These are phyloP conservation scores for Drosophila stalkeri DNA, from an alignment of 2,888 invertebrate species.

Conservation along the genomic window DNA sequence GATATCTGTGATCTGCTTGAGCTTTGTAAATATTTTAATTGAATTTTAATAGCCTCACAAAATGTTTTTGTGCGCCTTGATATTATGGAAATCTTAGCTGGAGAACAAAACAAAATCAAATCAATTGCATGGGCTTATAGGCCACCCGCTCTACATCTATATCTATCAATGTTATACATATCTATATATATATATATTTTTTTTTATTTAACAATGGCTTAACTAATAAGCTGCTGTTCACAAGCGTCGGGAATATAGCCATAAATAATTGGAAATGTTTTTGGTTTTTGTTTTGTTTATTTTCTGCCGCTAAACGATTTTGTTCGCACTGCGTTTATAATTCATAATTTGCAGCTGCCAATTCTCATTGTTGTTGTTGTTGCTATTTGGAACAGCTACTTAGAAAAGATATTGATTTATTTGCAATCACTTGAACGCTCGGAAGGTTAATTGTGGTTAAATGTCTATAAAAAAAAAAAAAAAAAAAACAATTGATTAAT, in stretches of 20 bases:
- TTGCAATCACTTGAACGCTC: conserved; percentile 67
- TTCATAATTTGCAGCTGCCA: conserved; percentile 55
- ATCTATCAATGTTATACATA: conserved; percentile 8
- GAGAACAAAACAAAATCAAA: conserved; percentile 25
- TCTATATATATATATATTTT: neutral
- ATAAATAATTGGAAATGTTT: conserved; percentile 68
- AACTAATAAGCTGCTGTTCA: conserved; percentile 34
- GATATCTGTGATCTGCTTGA: conserved; percentile 36
- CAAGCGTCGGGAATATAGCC: conserved; percentile 51
- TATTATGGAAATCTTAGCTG: conserved; percentile 62
- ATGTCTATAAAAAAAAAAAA: conserved; percentile 60
- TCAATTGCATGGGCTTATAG: conserved; percentile 47
- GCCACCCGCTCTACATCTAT: neutral
- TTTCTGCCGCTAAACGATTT: conserved; percentile 61
- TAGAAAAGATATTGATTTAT: conserved; percentile 67
- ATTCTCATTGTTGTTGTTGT: conserved; percentile 22
- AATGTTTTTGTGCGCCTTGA: conserved; percentile 58
- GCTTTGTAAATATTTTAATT: conserved; percentile 68
- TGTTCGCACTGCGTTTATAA: conserved; percentile 67
- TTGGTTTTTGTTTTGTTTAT: neutral
- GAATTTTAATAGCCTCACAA: conserved; percentile 62
- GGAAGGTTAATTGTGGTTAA: conserved; percentile 76
- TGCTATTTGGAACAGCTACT: conserved; percentile 33
- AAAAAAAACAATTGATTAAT: conserved; percentile 68
- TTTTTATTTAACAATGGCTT: conserved; percentile 49